A percentile compares a stretch with the other conserved stretches of the same genome.
Evolutionary conservation across 2,888 invertebrate genomes (phyloP).

Genomic region (Brachynemurus nebulosus): DNA sequence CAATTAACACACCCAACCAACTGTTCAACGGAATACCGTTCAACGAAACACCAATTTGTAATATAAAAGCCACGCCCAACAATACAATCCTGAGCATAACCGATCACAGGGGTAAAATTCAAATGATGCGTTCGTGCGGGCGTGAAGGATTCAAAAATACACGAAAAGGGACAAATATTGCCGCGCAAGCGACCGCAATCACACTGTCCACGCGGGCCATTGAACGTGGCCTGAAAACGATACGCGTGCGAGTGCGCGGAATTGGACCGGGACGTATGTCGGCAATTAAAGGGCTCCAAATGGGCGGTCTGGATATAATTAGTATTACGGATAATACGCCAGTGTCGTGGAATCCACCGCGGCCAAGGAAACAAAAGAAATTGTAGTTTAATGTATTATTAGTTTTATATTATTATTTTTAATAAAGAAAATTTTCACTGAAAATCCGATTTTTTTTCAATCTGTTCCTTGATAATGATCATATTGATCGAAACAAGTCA

Average conservation of each 20-base stretch:
- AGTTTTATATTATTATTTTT: not conserved
- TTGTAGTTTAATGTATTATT: slow-evolving; percentile 39
- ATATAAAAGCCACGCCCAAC: slow-evolving; percentile 47
- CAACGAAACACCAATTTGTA: slow-evolving; percentile 67
- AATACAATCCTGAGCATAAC: slow-evolving; percentile 2
- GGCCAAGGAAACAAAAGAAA: slow-evolving; percentile 73
- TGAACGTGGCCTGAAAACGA: slow-evolving; percentile 55
- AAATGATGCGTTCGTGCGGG: slow-evolving; percentile 63
- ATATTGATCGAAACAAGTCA: too few species aligned
- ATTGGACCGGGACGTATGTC: slow-evolving; percentile 85
- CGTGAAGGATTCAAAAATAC: slow-evolving; percentile 91
- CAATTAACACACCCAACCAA: slow-evolving; percentile 50
- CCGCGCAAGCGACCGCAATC: slow-evolving; percentile 88
- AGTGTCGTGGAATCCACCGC: slow-evolving; percentile 68
- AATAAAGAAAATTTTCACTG: not conserved
- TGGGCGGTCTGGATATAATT: slow-evolving; percentile 79
- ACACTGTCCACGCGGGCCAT: slow-evolving; percentile 55
- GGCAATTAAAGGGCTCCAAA: slow-evolving; percentile 83
- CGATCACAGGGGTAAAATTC: slow-evolving; percentile 32
- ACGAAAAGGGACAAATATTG: slow-evolving; percentile 90
- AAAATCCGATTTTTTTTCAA: not conserved
- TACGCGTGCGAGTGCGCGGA: slow-evolving; percentile 67
- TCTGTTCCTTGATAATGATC: too few species aligned
- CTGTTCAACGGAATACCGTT: slow-evolving; percentile 65
- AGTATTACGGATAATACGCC: slow-evolving; percentile 87